Evolutionary conservation across 2,888 invertebrate genomes (phyloP), one percentile per base, ranked within the genome.

Genomic region (Schizaphis graminum): DNA sequence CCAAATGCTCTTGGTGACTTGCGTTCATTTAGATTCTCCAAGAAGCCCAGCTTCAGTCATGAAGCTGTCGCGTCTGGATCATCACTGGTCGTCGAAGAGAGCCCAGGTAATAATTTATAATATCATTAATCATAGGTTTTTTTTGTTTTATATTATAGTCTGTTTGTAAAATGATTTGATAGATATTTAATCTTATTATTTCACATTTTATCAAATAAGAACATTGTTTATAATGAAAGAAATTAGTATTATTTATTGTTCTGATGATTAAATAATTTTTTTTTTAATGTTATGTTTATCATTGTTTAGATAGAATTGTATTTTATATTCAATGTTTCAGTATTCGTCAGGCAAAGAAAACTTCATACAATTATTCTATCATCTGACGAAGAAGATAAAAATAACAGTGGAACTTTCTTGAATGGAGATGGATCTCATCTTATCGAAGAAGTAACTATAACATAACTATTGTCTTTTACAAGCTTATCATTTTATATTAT

Each of bases 21-120:
- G 49, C 90, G 93, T 3, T 53, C 93, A 5, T 94, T 94, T 35
- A 94, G 94, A 67, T 94, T 89, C 16, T 5, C 77, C 1, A 84
- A 92, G 77, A 94, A 94, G 24, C 94, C 94, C 4, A 92, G 49
- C 21, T 88, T 94, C 35, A 47, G 35, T 16, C 92, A 94, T 11
- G 90, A 94, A 41, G 44, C 91, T 3, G 61, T 44, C 3, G 47
- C 89, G 0, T 93, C 93, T 26, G 56, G 93, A 5, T 93, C 93
- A 13, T 90, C 47, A 61, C 1, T 11, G 5, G 1, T 13, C 5
- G 24, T 77, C 28, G 77, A 89, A 7, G 57, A 93, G 8, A n/a
- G n/a, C 1, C 84, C 89, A 7, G 8, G 57, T 56, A 26, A 56
- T 13, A 28, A 5, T 28, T 35, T 67, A 44, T n/a, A 26, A 21